Base-by-base conservation (phyloP, 2,888 invertebrate genomes). In the Heliconius ethilla region DNA sequence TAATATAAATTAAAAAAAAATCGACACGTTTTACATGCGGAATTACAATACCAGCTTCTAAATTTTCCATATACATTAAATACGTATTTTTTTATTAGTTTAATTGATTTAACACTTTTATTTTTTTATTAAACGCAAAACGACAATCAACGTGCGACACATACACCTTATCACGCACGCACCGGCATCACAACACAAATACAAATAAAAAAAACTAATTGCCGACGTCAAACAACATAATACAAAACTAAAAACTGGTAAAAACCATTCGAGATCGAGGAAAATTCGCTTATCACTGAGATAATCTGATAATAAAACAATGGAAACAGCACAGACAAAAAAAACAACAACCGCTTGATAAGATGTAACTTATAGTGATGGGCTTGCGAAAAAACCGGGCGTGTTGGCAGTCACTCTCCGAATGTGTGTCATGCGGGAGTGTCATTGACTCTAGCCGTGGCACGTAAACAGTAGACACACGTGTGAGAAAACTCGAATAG, bases 351-450 rank as follows among this genome's bases (percentile, higher is more conserved):
- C 75, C 82, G 78, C 81, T 84, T 86, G 87, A 88, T 88, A 88
- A 87, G 81, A 82, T 76, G 76, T 70, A 79, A 77, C 75, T 70
- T 66, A 63, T 79, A 73, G 80, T 79, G 70, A 69, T 25, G 74
- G 70, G 76, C 82, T 83, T 87, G 88, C 89, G 88, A 87, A 89
- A 90, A 87, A 86, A 86, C 88, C 88, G 87, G 89, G 89, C 90
- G 89, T 89, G 88, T 86, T 87, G 85, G 84, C 88, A 88, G 90
- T 90, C 92, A 90, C 87, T 86, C 87, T 87, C 88, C 88, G 93
- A 93, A 94, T 94, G 93, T 94, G 88, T 95, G 94, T 94, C 95
- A 95, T 88, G 90, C 87, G 88, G 74, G 74, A 45, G 90, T 90
- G 93, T 94, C 94, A 94, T 89, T 92, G 94, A 93, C 93, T 90